A percentile compares a stretch with the other conserved stretches of the same genome.
Evolutionary conservation across 2,888 invertebrate species (phyloP).

Genomic region (Gryllus longicercus): DNA sequence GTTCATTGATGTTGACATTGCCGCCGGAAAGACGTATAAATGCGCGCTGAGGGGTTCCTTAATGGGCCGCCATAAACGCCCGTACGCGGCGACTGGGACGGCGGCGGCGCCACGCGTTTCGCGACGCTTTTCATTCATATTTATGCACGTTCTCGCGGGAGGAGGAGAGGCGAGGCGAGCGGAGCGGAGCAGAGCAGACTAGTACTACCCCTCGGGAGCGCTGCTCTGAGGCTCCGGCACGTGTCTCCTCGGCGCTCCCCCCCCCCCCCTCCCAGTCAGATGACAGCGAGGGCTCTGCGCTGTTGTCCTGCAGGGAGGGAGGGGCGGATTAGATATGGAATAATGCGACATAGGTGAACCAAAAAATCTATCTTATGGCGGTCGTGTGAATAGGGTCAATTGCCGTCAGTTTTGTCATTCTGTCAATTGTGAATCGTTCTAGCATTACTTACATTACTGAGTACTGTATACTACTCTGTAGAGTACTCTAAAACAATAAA

Average conservation of each 20-base stretch:
- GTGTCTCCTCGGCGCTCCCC: too few relatives aligned
- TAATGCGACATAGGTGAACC: not conserved
- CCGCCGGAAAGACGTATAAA: constrained; percentile 11
- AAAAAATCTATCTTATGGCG: too few relatives aligned
- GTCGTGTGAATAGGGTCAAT: too few relatives aligned
- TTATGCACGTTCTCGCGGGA: not conserved
- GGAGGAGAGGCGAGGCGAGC: not conserved
- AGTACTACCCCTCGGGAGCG: too few relatives aligned
- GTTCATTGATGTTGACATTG: constrained; percentile 1
- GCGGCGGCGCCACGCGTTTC: not conserved
- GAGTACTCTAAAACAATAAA: too few relatives aligned
- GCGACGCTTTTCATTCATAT: not conserved
- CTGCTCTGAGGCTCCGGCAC: too few relatives aligned
- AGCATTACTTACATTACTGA: too few relatives aligned
- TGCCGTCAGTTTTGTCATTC: too few relatives aligned
- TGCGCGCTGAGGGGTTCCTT: not conserved
- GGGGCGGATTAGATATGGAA: not conserved
- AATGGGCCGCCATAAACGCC: not conserved
- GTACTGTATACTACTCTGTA: too few relatives aligned
- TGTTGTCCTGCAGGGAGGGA: not conserved
- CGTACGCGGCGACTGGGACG: not conserved
- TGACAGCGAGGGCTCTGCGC: not conserved
- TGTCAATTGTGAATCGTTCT: too few relatives aligned
- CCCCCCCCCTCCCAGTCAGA: too few relatives aligned
- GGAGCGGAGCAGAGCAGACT: not conserved